These are phyloP conservation scores for Brachyalestes nurse DNA, from an alignment of 2,797 vertebrate species.

Conservation along the genomic window DNA sequence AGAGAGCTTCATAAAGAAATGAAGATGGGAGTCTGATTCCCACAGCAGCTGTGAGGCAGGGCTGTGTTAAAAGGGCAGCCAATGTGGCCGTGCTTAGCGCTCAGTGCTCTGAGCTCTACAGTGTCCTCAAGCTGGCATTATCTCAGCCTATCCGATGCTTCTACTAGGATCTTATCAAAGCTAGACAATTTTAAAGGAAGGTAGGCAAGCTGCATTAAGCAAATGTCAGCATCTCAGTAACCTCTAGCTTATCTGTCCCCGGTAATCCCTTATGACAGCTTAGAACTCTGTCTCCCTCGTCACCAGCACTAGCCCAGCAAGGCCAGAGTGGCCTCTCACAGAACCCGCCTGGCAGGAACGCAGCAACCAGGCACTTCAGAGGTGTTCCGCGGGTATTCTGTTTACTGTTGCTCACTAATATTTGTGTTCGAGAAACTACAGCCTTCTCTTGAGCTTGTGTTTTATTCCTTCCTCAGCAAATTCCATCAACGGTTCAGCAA, in stretches of 20 bases:
- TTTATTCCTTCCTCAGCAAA: no score
- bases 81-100: background rate
- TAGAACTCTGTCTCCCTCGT: slow-evolving; percentile 58
- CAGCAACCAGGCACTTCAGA: background rate
- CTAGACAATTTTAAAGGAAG: slow-evolving; percentile 77
- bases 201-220: slow-evolving; percentile 66
- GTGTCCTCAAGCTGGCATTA: slow-evolving; percentile 51
- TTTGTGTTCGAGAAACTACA: no score
- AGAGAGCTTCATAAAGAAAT: background rate
- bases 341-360: background rate
- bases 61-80: background rate
- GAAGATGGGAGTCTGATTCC: background rate
- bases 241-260: slow-evolving; percentile 71
- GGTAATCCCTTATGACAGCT: slow-evolving; percentile 60
- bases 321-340: background rate
- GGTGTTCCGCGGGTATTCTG: no score
- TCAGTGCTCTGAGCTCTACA: slow-evolving; percentile 40
- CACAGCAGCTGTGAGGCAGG: background rate
- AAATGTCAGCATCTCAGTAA: slow-evolving; percentile 79
- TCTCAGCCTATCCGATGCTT: slow-evolving; percentile 59
- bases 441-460: no score
- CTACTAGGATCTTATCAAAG: slow-evolving; percentile 77
- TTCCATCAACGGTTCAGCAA: background rate
- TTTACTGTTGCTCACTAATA: no score
- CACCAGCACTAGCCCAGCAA: slow-evolving; percentile 34